Percentiles rank a stretch among this genome's conserved stretches.
Evolutionary conservation across 2,888 invertebrate species (phyloP).

Genomic region (Leucophenga montana): DNA sequence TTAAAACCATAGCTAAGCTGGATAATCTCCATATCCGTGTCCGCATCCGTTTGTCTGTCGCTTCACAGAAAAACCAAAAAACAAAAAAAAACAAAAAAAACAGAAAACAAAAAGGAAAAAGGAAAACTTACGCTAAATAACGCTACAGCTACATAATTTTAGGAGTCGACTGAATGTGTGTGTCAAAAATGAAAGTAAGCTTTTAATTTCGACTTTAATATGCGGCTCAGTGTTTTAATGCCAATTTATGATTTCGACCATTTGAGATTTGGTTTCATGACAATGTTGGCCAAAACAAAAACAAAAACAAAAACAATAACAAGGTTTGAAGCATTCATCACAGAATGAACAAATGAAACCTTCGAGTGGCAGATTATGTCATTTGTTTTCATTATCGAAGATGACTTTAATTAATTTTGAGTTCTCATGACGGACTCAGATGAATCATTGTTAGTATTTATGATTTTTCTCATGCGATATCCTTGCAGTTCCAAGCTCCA

Average conservation of each 20-base stretch:
- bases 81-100: no score
- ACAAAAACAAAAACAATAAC: background rate
- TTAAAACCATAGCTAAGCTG: background rate
- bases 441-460: conserved; percentile 7
- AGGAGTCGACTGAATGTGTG: no score
- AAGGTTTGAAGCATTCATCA: background rate
- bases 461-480: background rate
- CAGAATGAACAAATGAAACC: background rate
- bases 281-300: background rate
- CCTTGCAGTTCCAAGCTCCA: no score
- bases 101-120: no score
- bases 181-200: background rate
- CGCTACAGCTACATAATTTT: no score
- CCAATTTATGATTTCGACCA: conserved; percentile 18
- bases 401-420: conserved; percentile 23
- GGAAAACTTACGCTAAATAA: no score
- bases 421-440: background rate
- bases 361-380: conserved; percentile 22
- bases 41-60: no score
- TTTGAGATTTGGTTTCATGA: conserved; percentile 19
- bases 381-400: conserved; percentile 26
- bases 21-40: no score
- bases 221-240: conserved; percentile 7
- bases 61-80: no score
- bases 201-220: conserved; percentile 7